Base-by-base conservation (phyloP, 2,888 invertebrate genomes). In the Watsonalla cultraria region DNA sequence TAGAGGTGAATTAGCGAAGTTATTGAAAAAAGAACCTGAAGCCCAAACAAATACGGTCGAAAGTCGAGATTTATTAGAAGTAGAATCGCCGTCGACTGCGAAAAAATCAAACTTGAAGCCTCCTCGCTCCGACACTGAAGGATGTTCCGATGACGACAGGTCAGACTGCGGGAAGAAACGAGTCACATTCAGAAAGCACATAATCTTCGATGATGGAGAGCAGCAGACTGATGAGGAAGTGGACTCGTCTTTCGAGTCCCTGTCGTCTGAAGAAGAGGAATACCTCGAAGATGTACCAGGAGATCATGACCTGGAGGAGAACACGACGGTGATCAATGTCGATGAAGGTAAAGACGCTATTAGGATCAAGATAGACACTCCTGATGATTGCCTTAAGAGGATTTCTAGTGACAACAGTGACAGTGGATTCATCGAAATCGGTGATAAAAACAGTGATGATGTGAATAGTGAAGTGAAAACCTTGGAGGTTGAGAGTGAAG, bases 171-270 rank as follows among this genome's bases (percentile, higher is more conserved):
- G 85, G 0, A 90, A 90, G 57, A 91, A 91, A 60, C 74, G 78
- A 15, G 90, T 91, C 0, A 91, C 90, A 2, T 91, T 91, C 57
- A 80, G 85, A 63, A 91, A 89, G 56, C 89, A 89, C 51, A 89
- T 91, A n/a, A 69, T 90, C 51, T 91, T 91, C 62, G 91, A 91
- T 57, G 91, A 91, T 62, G 91, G 91, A 6, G 91, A 91, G 47
- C 82, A 85, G 55, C 90, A 90, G 63, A 90, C 90, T 9, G 90
- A 90, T 45, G 86, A 90, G 50, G 88, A 85, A 62, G 72, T 75
- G 5, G 78, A 82, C 58, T 87, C 88, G 0, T 83, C 88, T 0
- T 90, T 90, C 66, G 90, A 90, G 74, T 87, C 90, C 7, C 70
- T 90, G 39, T 77, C 84, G 52, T 86, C 87, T 5, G 84, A 82